These are phyloP conservation scores for Ptychobarbus kaznakovi DNA, from an alignment of 2,797 vertebrate genomes.

Conservation along the genomic window DNA sequence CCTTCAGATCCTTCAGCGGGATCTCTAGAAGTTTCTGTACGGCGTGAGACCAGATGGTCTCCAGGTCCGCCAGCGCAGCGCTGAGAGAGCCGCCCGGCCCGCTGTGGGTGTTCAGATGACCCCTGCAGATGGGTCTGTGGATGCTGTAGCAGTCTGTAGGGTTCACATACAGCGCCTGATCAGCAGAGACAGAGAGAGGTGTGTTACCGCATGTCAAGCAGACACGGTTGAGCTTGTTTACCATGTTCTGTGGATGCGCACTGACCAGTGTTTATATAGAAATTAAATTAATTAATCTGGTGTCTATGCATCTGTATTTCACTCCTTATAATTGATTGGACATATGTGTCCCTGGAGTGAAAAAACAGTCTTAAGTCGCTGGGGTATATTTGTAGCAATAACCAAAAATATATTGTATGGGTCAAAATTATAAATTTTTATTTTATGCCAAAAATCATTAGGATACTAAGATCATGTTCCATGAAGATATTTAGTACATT, in stretches of 20 bases:
- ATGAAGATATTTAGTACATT: too few relatives aligned
- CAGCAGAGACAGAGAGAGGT: not conserved
- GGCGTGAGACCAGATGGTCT: slow-evolving; percentile 92
- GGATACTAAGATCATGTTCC: too few relatives aligned
- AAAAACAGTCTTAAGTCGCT: too few relatives aligned
- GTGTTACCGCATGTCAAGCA: not conserved
- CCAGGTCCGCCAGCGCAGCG: slow-evolving; percentile 89
- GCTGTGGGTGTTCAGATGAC: slow-evolving; percentile 89
- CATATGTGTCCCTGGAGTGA: too few relatives aligned
- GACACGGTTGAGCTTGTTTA: too few relatives aligned
- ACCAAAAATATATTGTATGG: too few relatives aligned
- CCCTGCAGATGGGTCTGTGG: slow-evolving; percentile 92
- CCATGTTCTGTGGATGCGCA: not conserved
- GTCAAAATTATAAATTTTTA: too few relatives aligned
- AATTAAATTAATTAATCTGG: too few relatives aligned
- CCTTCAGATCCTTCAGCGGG: slow-evolving; percentile 95
- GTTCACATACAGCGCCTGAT: slow-evolving; percentile 90
- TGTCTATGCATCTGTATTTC: too few relatives aligned
- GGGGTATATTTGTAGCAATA: too few relatives aligned
- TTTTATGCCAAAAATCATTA: too few relatives aligned
- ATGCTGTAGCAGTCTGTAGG: slow-evolving; percentile 90
- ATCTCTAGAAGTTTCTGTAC: slow-evolving; percentile 96
- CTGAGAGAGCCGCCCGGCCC: slow-evolving; percentile 91
- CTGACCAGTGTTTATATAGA: not conserved
- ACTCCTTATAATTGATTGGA: too few relatives aligned